phyloP scores from a whole-genome alignment of 92 coral and sea anemone species.

The Epizoanthus stellaris region DNA sequence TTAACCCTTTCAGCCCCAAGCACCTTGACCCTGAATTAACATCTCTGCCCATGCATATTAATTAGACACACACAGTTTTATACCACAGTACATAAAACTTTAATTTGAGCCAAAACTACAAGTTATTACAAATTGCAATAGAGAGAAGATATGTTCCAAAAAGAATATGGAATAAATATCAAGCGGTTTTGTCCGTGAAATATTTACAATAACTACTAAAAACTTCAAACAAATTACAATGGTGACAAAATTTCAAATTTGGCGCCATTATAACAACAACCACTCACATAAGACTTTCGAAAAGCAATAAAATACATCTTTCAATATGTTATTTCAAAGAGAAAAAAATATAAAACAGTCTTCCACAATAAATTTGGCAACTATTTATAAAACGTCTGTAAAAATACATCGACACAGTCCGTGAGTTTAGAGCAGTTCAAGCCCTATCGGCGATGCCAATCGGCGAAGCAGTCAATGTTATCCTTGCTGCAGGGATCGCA shows the following conservation, averaged over 20 bases:
- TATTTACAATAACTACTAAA: not conserved
- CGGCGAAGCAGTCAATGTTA: slow-evolving; percentile 10
- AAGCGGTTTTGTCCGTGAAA: not conserved
- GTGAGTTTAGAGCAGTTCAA: too few species aligned
- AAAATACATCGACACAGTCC: not conserved
- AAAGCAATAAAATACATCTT: not conserved
- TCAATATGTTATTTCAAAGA: not conserved
- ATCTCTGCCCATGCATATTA: too few species aligned
- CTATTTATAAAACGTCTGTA: not conserved
- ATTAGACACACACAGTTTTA: too few species aligned
- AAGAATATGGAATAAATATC: not conserved
- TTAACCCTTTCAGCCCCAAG: too few species aligned
- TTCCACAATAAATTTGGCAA: not conserved
- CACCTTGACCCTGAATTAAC: too few species aligned
- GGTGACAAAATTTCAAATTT: not conserved
- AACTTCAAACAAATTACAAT: not conserved
- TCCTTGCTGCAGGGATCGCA: not conserved
- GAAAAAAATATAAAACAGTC: not conserved
- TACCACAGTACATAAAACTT: too few species aligned
- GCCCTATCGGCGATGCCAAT: slow-evolving; percentile 16
- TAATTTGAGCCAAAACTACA: too few species aligned
- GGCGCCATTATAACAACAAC: slow-evolving; percentile 24
- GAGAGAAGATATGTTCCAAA: slow-evolving; percentile 17
- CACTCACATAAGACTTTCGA: not conserved
- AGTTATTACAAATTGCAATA: not conserved